Percentiles rank a stretch among this genome's conserved stretches.
Evolutionary conservation across 2,797 vertebrate genomes (phyloP).

Genomic region (Hippoglossus hippoglossus): DNA sequence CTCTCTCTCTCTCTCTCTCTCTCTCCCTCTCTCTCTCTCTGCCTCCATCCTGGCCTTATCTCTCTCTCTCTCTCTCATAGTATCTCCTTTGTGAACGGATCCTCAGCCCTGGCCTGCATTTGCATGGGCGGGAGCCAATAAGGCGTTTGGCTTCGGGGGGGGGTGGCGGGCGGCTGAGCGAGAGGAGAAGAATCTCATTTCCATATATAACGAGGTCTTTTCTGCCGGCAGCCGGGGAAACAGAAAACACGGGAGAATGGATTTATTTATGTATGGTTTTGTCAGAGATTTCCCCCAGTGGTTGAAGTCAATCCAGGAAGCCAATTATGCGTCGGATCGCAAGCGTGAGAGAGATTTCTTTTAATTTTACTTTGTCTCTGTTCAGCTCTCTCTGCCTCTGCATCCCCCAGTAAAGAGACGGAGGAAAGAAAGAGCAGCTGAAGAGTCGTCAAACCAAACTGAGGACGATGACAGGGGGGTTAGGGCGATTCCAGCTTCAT

Average conservation of each 20-base stretch:
- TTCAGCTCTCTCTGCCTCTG: slow-evolving; percentile 34
- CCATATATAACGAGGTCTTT: slow-evolving; percentile 78
- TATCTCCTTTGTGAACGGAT: slow-evolving; percentile 72
- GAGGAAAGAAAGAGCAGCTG: neutral
- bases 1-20: too few species aligned
- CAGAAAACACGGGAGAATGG: slow-evolving; percentile 64
- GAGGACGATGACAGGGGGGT: slow-evolving; percentile 33
- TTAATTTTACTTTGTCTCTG: slow-evolving; percentile 54
- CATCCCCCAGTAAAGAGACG: neutral
- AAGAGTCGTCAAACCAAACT: slow-evolving; percentile 14
- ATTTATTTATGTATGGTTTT: slow-evolving; percentile 78
- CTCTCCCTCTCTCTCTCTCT: neutral
- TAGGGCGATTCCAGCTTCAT: slow-evolving; percentile 26
- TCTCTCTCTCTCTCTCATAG: slow-evolving; percentile 36
- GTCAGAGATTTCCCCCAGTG: slow-evolving; percentile 67
- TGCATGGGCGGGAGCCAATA: slow-evolving; percentile 71
- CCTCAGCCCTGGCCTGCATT: slow-evolving; percentile 73
- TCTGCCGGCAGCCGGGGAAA: slow-evolving; percentile 56
- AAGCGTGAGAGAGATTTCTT: slow-evolving; percentile 13
- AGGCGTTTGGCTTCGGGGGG: slow-evolving; percentile 71
- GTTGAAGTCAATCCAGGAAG: slow-evolving; percentile 75
- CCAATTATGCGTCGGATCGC: slow-evolving; percentile 63
- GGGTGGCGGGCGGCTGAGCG: slow-evolving; percentile 48
- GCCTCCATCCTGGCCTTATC: too few species aligned
- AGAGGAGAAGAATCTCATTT: slow-evolving; percentile 77